phyloP scores from a whole-genome alignment of 92 coral and sea anemone genomes.

The Phymanthus crucifer region DNA sequence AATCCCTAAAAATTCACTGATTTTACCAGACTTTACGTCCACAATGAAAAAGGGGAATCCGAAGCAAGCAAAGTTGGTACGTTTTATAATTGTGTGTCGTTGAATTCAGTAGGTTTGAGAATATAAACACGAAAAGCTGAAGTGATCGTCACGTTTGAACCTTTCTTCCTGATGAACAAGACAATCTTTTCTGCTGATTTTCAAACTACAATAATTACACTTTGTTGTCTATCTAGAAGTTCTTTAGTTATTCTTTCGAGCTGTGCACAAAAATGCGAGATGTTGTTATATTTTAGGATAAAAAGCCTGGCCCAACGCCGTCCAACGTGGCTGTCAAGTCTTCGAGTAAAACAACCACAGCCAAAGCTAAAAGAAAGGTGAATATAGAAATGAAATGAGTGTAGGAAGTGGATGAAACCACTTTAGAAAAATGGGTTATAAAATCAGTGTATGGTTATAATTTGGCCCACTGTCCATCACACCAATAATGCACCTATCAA shows the following conservation, averaged over 20 bases:
- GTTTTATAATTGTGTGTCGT: constrained; percentile 22
- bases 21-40: neutral
- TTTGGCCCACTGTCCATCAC: no score
- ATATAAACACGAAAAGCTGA: neutral
- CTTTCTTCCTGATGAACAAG: neutral
- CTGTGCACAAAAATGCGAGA: neutral
- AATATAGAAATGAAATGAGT: no score
- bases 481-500: no score
- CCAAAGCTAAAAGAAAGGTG: constrained; percentile 90
- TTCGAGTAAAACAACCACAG: constrained; percentile 77
- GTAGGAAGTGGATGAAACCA: no score
- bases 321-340: constrained; percentile 82
- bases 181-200: no score
- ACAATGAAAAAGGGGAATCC: constrained; percentile 69
- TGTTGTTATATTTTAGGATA: constrained; percentile 58
- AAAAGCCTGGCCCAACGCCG: constrained; percentile 71
- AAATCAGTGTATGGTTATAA: no score
- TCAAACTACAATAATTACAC: neutral
- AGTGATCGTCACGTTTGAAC: neutral
- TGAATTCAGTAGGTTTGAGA: neutral
- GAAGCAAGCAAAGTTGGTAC: constrained; percentile 65
- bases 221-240: neutral
- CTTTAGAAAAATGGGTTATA: no score
- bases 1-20: neutral
- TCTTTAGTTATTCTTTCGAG: neutral